phyloP scores from a whole-genome alignment of 2,888 invertebrate species.

The Caradrina clavipalpis region DNA sequence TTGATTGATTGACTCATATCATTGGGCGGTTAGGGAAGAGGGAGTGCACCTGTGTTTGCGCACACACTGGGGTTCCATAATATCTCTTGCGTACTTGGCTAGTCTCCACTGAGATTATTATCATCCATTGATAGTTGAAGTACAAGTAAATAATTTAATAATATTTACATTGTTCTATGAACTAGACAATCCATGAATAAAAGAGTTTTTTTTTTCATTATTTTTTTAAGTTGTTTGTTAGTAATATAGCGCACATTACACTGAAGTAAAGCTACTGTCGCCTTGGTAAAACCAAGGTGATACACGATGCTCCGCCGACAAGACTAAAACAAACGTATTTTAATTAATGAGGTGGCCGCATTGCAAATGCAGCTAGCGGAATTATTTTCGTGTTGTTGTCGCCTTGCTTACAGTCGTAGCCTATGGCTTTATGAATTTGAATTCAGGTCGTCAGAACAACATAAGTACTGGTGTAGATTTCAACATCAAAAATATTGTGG shows the following conservation, averaged over 20 bases:
- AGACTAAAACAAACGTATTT: slow-evolving; percentile 53
- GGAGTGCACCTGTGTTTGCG: no score
- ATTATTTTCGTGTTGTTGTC: slow-evolving; percentile 38
- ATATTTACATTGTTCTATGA: no score
- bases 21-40: no score
- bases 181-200: not conserved
- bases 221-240: not conserved
- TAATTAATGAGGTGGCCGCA: slow-evolving; percentile 49
- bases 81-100: no score
- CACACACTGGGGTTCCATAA: no score
- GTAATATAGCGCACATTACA: not conserved
- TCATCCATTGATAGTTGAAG: not conserved
- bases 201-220: not conserved
- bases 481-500: not conserved
- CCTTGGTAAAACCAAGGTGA: slow-evolving; percentile 18
- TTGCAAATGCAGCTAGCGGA: slow-evolving; percentile 35
- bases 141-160: no score
- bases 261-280: not conserved
- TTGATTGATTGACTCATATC: no score
- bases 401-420: slow-evolving; percentile 16
- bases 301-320: slow-evolving; percentile 14
- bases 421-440: slow-evolving; percentile 28
- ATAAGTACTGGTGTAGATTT: not conserved
- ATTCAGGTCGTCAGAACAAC: slow-evolving; percentile 10
- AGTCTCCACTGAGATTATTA: no score